Conservation (phyloP, 2,888 invertebrate genomes). For the Alloscopus bannaensis region DNA sequence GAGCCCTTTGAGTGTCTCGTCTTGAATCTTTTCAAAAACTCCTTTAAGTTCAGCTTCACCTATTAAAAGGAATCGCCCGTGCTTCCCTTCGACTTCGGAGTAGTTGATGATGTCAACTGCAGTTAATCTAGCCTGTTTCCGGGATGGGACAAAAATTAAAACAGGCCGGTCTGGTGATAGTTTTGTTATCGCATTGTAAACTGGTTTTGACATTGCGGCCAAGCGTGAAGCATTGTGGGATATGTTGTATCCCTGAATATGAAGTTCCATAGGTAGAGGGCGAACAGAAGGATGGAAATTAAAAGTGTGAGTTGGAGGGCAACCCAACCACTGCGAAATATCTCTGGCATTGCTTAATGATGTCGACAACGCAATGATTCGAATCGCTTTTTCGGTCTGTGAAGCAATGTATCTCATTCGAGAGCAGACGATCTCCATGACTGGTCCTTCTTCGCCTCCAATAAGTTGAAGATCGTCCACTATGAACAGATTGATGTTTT, state of each 20-base stretch:
- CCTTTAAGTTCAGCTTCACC: conserved; percentile 90
- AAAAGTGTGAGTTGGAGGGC: conserved; percentile 93
- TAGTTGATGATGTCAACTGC: conserved; percentile 97
- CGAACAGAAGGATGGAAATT: conserved; percentile 99
- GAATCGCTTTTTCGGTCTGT: conserved; percentile 91
- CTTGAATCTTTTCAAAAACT: conserved; percentile 90
- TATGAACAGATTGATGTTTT: conserved; percentile 96
- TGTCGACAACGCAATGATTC: conserved; percentile 95
- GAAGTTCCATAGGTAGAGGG: conserved; percentile 95
- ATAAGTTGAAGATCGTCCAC: conserved; percentile 96
- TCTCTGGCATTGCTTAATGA: conserved; percentile 97
- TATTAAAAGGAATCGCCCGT: conserved; percentile 92
- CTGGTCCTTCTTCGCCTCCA: conserved; percentile 93
- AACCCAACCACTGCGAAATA: conserved; percentile 97
- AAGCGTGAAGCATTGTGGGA: conserved; percentile 97
- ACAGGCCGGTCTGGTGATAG: conserved; percentile 90
- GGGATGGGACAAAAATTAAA: conserved; percentile 92
- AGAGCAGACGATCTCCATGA: conserved; percentile 93
- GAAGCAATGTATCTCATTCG: conserved; percentile 96
- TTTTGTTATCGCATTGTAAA: conserved; percentile 92
- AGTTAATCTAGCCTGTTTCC: conserved; percentile 93
- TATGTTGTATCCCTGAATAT: conserved; percentile 97
- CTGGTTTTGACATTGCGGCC: conserved; percentile 98
- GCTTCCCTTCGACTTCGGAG: conserved; percentile 91
- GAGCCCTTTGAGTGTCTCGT: conserved; percentile 94